Evolutionary conservation across 30 jellyfish, hydroid and myxozoan species (phyloP).

Genomic region (Aurelia coerulea): DNA sequence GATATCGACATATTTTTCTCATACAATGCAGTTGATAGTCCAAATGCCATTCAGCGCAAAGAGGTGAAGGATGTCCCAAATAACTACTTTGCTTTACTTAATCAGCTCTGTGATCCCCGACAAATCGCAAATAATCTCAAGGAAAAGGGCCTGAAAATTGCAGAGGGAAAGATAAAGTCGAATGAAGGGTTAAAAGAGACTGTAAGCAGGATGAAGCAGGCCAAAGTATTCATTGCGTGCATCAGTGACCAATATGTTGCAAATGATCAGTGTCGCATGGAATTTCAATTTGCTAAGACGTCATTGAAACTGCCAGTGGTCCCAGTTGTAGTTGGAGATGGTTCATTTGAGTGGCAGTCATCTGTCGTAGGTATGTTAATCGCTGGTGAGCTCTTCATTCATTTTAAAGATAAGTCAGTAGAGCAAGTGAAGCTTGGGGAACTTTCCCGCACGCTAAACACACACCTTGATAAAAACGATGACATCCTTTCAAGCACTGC

Average conservation of each 20-base stretch:
- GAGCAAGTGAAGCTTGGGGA: slow-evolving; percentile 45
- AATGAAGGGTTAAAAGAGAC: slow-evolving; percentile 46
- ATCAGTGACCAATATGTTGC: slow-evolving; percentile 75
- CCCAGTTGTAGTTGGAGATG: slow-evolving; percentile 85
- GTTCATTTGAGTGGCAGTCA: slow-evolving; percentile 72
- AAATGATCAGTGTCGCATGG: slow-evolving; percentile 83
- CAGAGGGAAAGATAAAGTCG: slow-evolving; percentile 12
- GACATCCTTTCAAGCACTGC: background rate
- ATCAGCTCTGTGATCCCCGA: slow-evolving; percentile 63
- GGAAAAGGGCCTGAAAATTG: slow-evolving; percentile 55
- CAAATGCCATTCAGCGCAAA: slow-evolving; percentile 36
- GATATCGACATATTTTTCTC: slow-evolving; percentile 54
- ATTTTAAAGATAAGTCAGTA: slow-evolving; percentile 66
- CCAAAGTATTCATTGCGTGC: slow-evolving; percentile 86
- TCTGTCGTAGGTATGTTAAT: slow-evolving; percentile 80
- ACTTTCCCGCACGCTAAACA: slow-evolving; percentile 23
- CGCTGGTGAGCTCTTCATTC: slow-evolving; percentile 82
- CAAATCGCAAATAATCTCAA: slow-evolving; percentile 41
- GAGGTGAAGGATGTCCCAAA: slow-evolving; percentile 31
- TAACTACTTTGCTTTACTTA: slow-evolving; percentile 6
- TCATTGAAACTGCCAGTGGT: slow-evolving; percentile 71
- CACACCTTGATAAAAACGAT: slow-evolving; percentile 23
- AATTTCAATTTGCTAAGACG: slow-evolving; percentile 76
- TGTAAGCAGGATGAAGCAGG: slow-evolving; percentile 55
- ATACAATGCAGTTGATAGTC: slow-evolving; percentile 54